phyloP scores from a whole-genome alignment of 2,797 vertebrate genomes.

The Hippocampus kuda region DNA sequence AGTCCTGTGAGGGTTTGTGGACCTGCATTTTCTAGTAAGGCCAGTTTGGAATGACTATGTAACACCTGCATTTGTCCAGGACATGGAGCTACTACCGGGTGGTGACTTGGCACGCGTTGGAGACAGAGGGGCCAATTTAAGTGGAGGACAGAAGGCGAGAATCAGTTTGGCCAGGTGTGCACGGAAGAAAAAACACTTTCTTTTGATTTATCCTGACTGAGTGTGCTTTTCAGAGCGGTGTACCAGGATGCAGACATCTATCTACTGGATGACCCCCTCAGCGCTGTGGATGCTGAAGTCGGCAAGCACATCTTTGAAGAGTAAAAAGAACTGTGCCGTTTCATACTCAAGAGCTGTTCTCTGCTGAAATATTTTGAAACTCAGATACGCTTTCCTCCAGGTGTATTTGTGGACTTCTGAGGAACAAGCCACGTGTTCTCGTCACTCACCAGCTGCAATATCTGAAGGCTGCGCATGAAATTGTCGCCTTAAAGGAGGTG shows the following conservation, averaged over 20 bases:
- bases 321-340: conserved; percentile 60
- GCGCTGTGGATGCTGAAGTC: conserved; percentile 91
- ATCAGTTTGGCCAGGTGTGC: conserved; percentile 84
- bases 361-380: not conserved
- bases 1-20: not conserved
- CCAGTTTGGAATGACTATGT: conserved; percentile 18
- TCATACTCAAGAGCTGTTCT: no score
- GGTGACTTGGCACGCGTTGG: conserved; percentile 85
- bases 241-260: conserved; percentile 95
- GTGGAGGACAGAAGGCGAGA: conserved; percentile 91
- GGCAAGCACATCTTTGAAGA: conserved; percentile 85
- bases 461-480: conserved; percentile 81
- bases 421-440: conserved; percentile 81
- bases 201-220: not conserved
- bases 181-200: not conserved
- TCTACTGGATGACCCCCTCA: conserved; percentile 88
- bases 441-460: conserved; percentile 95
- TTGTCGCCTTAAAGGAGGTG: conserved; percentile 89
- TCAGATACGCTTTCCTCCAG: conserved; percentile 44
- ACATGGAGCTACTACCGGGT: conserved; percentile 79
- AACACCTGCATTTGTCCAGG: conserved; percentile 60
- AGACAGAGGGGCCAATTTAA: conserved; percentile 86
- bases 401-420: conserved; percentile 86
- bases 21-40: conserved; percentile 6
- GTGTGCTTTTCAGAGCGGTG: conserved; percentile 71